These are phyloP conservation scores for Mareca penelope DNA, from an alignment of 2,797 vertebrate species.

Conservation along the genomic window DNA sequence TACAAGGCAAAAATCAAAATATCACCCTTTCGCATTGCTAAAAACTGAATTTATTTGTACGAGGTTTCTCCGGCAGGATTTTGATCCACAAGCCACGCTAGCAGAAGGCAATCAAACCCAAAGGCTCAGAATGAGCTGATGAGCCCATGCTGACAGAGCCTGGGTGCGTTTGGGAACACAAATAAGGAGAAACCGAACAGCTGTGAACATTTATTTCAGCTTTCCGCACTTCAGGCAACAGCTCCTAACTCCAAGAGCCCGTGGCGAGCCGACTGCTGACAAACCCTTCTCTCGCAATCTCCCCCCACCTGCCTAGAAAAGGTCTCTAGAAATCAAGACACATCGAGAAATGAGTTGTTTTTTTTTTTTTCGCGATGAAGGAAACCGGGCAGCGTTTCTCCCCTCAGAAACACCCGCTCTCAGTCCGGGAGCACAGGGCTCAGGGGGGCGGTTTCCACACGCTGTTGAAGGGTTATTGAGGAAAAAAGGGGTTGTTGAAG, in stretches of 20 bases:
- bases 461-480: rapidly evolving
- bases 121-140: not conserved
- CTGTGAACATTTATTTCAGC: not conserved
- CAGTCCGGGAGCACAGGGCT: not conserved
- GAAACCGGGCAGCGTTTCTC: not conserved
- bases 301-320: not conserved
- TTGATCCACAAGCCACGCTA: not conserved
- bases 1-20: not conserved
- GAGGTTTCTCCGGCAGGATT: not conserved
- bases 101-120: not conserved
- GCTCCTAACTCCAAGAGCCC: not conserved
- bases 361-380: not conserved
- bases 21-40: not conserved
- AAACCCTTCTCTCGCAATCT: not conserved
- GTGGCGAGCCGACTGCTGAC: not conserved
- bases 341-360: rapidly evolving
- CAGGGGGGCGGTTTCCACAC: rapidly evolving
- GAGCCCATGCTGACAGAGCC: not conserved
- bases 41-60: not conserved
- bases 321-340: not conserved
- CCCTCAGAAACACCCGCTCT: rapidly evolving
- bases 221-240: not conserved
- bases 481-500: rapidly evolving
- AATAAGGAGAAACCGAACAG: not conserved
- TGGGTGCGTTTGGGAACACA: not conserved